Evolutionary conservation across 2,113 vertebrate genomes (phyloP).

Genomic region (Daphoenositta chrysoptera): DNA sequence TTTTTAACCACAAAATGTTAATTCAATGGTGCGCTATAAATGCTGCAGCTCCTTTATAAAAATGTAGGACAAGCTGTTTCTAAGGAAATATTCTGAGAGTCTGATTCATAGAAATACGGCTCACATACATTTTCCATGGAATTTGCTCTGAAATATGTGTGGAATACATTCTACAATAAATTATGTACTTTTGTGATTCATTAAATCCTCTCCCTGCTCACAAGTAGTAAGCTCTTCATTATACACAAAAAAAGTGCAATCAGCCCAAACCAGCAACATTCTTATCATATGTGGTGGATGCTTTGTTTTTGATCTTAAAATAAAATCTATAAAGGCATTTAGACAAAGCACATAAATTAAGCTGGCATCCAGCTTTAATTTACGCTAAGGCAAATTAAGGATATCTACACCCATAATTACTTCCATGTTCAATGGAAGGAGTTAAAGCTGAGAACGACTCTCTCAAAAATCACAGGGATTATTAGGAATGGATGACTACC

Average conservation of each 20-base stretch:
- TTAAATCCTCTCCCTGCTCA: conserved; percentile 33
- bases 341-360: background rate
- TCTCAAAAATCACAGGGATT: conserved; percentile 9
- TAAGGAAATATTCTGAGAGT: conserved; percentile 66
- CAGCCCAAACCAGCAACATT: conserved; percentile 1
- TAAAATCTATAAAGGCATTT: conserved; percentile 29
- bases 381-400: conserved; percentile 10
- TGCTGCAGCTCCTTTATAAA: conserved; percentile 55
- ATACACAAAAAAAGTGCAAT: conserved; percentile 5
- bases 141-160: conserved; percentile 64
- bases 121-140: conserved; percentile 66
- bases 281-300: background rate
- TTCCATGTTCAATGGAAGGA: background rate
- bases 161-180: conserved; percentile 59
- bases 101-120: conserved; percentile 62
- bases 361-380: conserved; percentile 29
- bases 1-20: conserved; percentile 77
- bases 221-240: conserved; percentile 38
- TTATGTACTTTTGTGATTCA: conserved; percentile 65
- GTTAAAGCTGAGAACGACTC: background rate
- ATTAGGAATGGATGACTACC: background rate
- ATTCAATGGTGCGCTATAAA: conserved; percentile 69
- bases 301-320: background rate
- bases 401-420: background rate
- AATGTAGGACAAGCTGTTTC: conserved; percentile 67